Base-by-base conservation (phyloP, 2,888 invertebrate genomes). In the Yponomeuta sedellus region DNA sequence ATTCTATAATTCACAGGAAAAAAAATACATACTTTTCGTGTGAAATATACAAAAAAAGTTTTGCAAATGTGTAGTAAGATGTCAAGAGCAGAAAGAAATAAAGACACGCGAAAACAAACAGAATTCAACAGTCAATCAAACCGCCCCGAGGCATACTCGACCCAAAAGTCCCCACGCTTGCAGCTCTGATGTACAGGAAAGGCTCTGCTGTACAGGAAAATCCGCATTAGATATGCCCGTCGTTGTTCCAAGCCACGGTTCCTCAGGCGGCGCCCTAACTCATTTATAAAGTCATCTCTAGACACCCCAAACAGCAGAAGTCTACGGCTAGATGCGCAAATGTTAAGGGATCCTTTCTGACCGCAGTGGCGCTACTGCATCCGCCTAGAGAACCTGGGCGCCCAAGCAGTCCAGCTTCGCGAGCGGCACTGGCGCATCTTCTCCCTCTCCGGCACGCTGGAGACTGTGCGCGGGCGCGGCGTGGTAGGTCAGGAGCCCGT, bases 351-450 rank as follows among this genome's bases (percentile, higher is more conserved):
- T 16, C 25, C 25, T 34, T 12, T 28, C 16, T 25, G 3, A 58
- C 66, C 67, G 3, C 73, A 91, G 91, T 99, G 99, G 99, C 94
- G 99, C 59, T 99, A 99, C 85, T 98, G 98, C 81, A 98, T 99
- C 79, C 93, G 99, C 22, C 90, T 99, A 72, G 99, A 99, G 92
- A 99, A 99, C 89, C 92, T 98, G 66, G 97, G 98, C 0, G 93
- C 96, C 56, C 91, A 96, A 66, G 96, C 96, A 66, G 97, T 99
- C 2, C 98, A 98, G 81, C 89, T 99, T 63, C 93, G 99, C 68
- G 98, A 99, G 90, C 92, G 99, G n/a, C 98, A 99, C 86, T 99
- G 99, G 99, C 94, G 98, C 73, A 99, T 99, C 81, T 99, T 99
- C 86, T 98, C 98, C 56, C 92, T 99, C 68, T 96, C 96, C 65